Evolutionary conservation across 2,113 vertebrate genomes (phyloP), one percentile per base, ranked within the genome.

Genomic region (Steatornis caripensis): DNA sequence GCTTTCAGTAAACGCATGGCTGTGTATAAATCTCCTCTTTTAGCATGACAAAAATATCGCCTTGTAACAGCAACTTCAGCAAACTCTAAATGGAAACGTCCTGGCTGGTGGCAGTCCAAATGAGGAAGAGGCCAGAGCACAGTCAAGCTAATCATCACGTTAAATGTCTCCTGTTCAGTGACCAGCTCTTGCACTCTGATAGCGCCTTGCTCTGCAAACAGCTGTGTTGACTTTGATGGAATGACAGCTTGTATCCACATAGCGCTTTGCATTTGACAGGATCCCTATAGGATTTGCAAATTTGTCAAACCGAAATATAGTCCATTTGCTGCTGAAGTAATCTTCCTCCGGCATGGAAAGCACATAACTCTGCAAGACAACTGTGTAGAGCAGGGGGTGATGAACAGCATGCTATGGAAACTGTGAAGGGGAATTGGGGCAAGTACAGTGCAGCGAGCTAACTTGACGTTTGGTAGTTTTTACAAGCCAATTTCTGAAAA

Each of bases 321-420:
- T 11, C 46, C 7, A 0, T 54, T 87, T 7, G 2, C 30, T 45
- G 3, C 55, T 10, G 57, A 53, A 70, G n/a, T n/a, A 10, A 2
- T 27, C 62, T 64, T 70, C 45, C 23, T 37, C 20, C 1, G 4
- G 69, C 2, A 3, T 14, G 15, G 34, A 45, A 49, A 24, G 61
- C 64, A 8, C 41, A 5, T 57, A 46, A 39, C 49, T 79, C 62
- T 24, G n/a, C 7, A 4, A 85, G 72, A 19, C 58, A 36, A 36
- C 46, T 4, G 39, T 12, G n/a, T 8, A 5, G 85, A 26, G n/a
- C 45, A 15, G 75, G 69, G 54, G 5, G 57, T 15, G 80, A 85
- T 76, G 55, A 46, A 30, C 70, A 69, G 13, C 0, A 1, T 0
- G 3, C 30, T 10, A 1, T 1, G 14, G 61, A 51, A n/a, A 16